Evolutionary conservation across 2,888 invertebrate species (phyloP).

Genomic region (Polydrusus tereticollis): DNA sequence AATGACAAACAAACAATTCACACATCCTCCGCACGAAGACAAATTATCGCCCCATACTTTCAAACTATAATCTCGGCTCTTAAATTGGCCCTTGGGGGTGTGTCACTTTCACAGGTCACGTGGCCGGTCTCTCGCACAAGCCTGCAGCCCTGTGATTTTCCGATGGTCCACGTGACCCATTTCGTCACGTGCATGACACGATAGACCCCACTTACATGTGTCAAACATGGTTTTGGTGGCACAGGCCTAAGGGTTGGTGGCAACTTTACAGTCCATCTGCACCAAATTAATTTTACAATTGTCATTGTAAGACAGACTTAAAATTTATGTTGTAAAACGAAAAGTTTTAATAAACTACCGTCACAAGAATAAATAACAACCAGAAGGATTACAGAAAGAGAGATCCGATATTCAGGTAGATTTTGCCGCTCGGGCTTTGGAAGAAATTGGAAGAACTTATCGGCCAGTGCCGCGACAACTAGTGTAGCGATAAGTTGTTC

Average conservation of each 20-base stretch:
- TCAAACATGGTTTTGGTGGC: conserved; percentile 60
- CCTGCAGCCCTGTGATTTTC: conserved; percentile 37
- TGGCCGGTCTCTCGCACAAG: conserved; percentile 18
- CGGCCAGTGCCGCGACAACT: no score
- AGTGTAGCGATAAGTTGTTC: no score
- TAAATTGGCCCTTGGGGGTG: conserved; percentile 54
- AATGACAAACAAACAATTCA: conserved; percentile 45
- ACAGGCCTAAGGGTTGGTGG: conserved; percentile 41
- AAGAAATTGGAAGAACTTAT: no score
- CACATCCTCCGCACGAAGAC: conserved; percentile 43
- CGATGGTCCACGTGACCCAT: conserved; percentile 55
- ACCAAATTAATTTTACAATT: no score
- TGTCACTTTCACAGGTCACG: conserved; percentile 58
- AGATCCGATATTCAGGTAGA: no score
- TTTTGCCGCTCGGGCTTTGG: no score
- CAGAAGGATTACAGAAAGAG: no score
- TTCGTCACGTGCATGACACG: conserved; percentile 58
- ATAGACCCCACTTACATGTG: conserved; percentile 58
- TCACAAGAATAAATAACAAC: no score
- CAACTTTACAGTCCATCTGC: conserved; percentile 4
- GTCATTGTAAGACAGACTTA: no score
- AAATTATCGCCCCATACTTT: conserved; percentile 47
- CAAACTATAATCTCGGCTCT: conserved; percentile 21
- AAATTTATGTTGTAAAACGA: no score
- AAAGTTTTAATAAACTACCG: no score